Conservation (phyloP, 2,888 invertebrate genomes). For the Dicycla oo region DNA sequence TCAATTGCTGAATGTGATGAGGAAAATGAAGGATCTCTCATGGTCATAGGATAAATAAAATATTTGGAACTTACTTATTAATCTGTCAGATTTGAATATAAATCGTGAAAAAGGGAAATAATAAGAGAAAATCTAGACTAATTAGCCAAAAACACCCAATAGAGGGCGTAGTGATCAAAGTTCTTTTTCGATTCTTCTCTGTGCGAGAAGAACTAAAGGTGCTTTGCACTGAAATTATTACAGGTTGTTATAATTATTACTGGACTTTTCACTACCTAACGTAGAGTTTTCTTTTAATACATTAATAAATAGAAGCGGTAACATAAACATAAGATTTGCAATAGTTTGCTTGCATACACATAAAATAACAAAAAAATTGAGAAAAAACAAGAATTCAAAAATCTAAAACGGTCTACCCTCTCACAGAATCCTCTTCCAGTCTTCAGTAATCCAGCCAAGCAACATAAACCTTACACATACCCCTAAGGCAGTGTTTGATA, state of each 20-base stretch:
- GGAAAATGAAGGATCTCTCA: not conserved
- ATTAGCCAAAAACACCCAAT: not conserved
- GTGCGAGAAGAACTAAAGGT: not conserved
- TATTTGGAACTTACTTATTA: too few species aligned
- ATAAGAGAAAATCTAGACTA: not conserved
- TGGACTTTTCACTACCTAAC: not conserved
- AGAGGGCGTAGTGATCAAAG: too few species aligned
- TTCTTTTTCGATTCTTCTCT: too few species aligned
- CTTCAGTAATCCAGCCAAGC: conserved; percentile 35
- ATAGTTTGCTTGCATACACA: not conserved
- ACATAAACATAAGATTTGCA: not conserved
- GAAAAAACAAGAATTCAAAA: not conserved
- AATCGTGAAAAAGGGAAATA: not conserved
- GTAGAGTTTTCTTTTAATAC: too few species aligned
- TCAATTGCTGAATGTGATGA: not conserved
- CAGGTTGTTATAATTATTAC: not conserved
- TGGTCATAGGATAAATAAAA: not conserved
- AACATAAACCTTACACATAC: conserved; percentile 35
- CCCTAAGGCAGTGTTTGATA: conserved; percentile 21
- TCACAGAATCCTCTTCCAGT: conserved; percentile 7
- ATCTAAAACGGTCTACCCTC: conserved; percentile 15
- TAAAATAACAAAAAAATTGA: not conserved
- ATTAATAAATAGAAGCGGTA: too few species aligned
- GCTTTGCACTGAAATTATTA: not conserved
- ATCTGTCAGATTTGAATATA: not conserved